Conservation (phyloP, 2,113 vertebrate genomes). For the Xenotilapia longispinis region DNA sequence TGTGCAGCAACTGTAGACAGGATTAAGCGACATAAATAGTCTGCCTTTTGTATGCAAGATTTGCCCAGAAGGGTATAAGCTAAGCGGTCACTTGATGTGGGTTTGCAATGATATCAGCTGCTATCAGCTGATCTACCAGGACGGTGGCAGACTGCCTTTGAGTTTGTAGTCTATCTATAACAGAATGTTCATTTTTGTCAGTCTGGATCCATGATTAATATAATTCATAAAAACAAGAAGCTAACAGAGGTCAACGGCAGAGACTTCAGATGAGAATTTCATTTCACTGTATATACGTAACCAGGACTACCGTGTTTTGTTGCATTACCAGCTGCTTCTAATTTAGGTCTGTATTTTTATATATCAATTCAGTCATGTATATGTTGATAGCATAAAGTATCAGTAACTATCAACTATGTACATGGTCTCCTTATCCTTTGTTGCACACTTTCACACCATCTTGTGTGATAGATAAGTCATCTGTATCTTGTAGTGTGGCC, state of each 20-base stretch:
- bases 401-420: not conserved
- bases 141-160: not conserved
- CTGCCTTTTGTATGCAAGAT: not conserved
- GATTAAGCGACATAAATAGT: not conserved
- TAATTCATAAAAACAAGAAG: not conserved
- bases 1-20: not conserved
- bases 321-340: not conserved
- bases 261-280: not conserved
- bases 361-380: not conserved
- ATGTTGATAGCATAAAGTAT: not conserved
- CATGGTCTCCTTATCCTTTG: not conserved
- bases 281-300: not conserved
- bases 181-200: not conserved
- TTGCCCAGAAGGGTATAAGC: not conserved
- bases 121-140: not conserved
- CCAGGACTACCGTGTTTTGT: not conserved
- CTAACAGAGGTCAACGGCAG: not conserved
- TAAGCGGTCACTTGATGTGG: not conserved
- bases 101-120: not conserved
- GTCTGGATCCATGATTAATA: not conserved
- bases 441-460: not conserved
- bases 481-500: not conserved
- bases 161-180: not conserved
- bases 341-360: not conserved
- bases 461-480: not conserved